These are phyloP conservation scores for Otus sunia DNA, from an alignment of 2,113 vertebrate genomes.

Conservation along the genomic window DNA sequence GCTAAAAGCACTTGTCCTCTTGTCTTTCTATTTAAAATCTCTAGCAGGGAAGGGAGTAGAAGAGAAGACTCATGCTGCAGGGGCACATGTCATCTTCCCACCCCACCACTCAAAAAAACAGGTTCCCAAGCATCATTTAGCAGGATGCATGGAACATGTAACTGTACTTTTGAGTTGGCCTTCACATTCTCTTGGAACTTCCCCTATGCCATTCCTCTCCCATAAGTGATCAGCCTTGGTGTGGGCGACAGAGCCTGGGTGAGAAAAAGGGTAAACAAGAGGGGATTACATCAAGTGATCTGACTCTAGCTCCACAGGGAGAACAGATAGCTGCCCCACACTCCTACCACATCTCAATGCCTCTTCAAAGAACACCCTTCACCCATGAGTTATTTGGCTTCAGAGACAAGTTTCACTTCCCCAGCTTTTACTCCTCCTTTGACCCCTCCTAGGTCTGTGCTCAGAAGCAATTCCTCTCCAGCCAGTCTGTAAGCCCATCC, in stretches of 20 bases:
- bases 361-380: neutral
- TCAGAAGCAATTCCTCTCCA: neutral
- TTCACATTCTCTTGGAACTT: neutral
- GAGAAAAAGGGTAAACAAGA: neutral
- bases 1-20: neutral
- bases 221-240: accelerated
- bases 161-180: neutral
- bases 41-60: neutral
- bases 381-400: neutral
- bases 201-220: neutral
- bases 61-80: neutral
- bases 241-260: neutral
- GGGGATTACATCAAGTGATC: accelerated
- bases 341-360: neutral
- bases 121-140: neutral
- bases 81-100: neutral
- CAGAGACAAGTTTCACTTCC: neutral
- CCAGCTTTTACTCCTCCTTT: neutral
- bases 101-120: neutral
- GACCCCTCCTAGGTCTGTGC: neutral
- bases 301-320: neutral
- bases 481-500: neutral
- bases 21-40: neutral
- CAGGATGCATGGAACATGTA: neutral
- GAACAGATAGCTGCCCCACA: neutral